These are phyloP conservation scores for Holocentrus rufus DNA, from an alignment of 2,797 vertebrate genomes.

Conservation along the genomic window DNA sequence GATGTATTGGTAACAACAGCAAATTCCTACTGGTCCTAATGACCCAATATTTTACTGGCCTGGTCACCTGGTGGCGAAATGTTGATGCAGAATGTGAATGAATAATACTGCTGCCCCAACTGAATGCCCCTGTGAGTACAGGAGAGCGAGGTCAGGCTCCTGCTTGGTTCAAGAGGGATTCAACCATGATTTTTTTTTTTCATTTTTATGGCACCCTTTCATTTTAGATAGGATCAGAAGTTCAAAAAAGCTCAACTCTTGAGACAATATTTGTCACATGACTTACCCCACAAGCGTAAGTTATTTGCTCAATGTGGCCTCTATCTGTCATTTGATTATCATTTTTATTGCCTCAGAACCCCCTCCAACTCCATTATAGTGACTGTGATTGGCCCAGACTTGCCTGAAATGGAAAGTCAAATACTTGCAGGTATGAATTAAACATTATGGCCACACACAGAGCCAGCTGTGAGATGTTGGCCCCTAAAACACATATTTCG, in stretches of 20 bases:
- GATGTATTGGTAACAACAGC: neutral
- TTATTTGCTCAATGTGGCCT: conserved; percentile 65
- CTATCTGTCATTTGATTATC: conserved; percentile 72
- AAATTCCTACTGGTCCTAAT: neutral
- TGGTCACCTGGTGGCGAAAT: neutral
- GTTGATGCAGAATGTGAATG: neutral
- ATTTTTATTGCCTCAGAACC: conserved; percentile 70
- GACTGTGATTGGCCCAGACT: conserved; percentile 49
- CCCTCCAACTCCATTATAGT: conserved; percentile 63
- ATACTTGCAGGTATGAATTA: conserved; percentile 68
- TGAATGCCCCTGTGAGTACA: conserved; percentile 5
- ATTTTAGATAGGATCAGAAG: conserved; percentile 59
- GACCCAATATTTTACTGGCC: neutral
- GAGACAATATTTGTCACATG: conserved; percentile 46
- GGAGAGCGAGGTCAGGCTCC: neutral
- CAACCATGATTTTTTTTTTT: conserved; percentile 33
- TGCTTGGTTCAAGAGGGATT: conserved; percentile 19
- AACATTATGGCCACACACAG: conserved; percentile 56
- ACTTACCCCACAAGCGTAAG: conserved; percentile 42
- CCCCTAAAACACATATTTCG: conserved; percentile 50
- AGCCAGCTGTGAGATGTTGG: conserved; percentile 33
- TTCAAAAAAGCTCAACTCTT: conserved; percentile 34
- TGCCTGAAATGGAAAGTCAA: conserved; percentile 64
- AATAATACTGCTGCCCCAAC: neutral
- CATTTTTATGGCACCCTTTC: conserved; percentile 41